These are phyloP conservation scores for Oreocharis arfaki DNA, from an alignment of 2,113 vertebrate genomes.

Conservation along the genomic window DNA sequence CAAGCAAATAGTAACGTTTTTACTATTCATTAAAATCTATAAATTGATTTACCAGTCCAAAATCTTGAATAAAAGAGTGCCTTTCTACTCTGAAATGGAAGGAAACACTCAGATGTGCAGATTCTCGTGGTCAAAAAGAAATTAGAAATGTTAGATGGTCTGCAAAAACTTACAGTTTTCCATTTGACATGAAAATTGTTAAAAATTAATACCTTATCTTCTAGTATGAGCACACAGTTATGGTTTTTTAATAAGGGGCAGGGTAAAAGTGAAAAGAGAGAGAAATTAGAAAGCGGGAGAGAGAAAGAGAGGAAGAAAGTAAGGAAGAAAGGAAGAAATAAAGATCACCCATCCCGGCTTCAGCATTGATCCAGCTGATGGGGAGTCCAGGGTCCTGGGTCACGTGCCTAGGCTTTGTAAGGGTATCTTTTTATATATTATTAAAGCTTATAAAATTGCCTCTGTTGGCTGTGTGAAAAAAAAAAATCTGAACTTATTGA, in stretches of 20 bases:
- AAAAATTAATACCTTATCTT: background rate
- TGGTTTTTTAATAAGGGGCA: background rate
- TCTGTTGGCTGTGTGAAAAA: rapidly evolving
- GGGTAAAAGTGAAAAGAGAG: background rate
- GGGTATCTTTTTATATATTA: background rate
- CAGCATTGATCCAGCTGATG: background rate
- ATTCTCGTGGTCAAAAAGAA: background rate
- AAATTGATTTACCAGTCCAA: background rate
- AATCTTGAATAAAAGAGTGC: background rate
- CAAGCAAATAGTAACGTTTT: background rate
- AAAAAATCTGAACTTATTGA: background rate
- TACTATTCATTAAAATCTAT: background rate
- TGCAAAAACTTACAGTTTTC: background rate
- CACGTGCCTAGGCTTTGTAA: background rate
- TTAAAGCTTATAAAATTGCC: background rate
- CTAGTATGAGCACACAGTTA: background rate
- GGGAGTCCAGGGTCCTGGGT: background rate
- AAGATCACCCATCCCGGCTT: background rate
- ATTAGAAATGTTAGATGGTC: background rate
- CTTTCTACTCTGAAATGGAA: background rate
- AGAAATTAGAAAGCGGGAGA: background rate
- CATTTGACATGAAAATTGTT: background rate
- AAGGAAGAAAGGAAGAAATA: background rate
- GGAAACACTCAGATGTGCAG: background rate
- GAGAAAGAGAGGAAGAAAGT: background rate